Evolutionary conservation across 2,113 vertebrate genomes (phyloP).

Genomic region (Hemichromis elongatus): DNA sequence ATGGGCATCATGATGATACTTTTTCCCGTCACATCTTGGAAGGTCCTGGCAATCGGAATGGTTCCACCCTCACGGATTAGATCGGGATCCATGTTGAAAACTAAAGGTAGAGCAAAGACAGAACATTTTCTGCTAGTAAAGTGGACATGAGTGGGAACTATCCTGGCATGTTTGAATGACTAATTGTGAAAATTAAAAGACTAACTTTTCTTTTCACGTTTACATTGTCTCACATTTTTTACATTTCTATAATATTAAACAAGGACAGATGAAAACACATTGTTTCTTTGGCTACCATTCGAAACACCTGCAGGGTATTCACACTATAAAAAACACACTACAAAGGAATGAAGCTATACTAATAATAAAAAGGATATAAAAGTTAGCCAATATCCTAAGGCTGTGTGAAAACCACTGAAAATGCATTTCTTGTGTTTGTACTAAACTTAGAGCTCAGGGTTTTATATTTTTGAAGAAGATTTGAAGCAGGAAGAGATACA

Average conservation of each 20-base stretch:
- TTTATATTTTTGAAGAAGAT: not conserved
- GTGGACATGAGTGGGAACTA: not conserved
- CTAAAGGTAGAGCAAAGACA: constrained; percentile 24
- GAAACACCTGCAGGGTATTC: not conserved
- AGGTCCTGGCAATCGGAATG: constrained; percentile 73
- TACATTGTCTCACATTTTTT: not conserved
- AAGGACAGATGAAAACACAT: not conserved
- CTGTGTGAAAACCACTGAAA: not conserved
- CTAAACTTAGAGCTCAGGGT: not conserved
- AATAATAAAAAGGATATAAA: not conserved
- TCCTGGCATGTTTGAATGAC: not conserved
- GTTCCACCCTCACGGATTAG: constrained; percentile 78
- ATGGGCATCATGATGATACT: constrained; percentile 79
- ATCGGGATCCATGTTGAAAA: constrained; percentile 71
- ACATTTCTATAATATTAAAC: not conserved
- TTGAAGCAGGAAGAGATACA: not conserved
- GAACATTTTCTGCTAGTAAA: not conserved
- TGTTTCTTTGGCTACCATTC: not conserved
- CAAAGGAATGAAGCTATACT: not conserved
- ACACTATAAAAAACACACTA: not conserved
- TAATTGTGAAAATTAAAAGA: not conserved
- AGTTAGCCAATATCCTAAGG: not conserved
- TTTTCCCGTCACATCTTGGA: constrained; percentile 73
- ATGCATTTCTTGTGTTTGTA: not conserved
- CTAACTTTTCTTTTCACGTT: not conserved